phyloP scores from a whole-genome alignment of 2,797 vertebrate genomes.

The Sandelia bainsii region DNA sequence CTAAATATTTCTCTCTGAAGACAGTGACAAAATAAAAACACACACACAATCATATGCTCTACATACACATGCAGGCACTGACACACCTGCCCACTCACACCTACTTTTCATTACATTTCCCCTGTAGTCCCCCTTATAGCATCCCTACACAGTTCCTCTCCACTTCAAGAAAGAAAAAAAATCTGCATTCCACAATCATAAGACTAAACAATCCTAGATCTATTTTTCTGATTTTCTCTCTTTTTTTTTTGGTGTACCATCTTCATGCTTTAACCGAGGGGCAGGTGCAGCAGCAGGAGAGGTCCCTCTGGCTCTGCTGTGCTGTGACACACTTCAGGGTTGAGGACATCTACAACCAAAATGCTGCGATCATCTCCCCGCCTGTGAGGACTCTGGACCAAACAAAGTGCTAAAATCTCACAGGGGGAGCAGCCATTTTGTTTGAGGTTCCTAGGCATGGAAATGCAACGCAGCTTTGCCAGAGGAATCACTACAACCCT shows the following conservation, averaged over 20 bases:
- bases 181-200: slow-evolving; percentile 78
- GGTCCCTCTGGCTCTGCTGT: slow-evolving; percentile 40
- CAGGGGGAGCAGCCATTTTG: slow-evolving; percentile 46
- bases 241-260: slow-evolving; percentile 60
- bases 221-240: slow-evolving; percentile 56
- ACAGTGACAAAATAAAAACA: slow-evolving; percentile 74
- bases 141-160: slow-evolving; percentile 52
- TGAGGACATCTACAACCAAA: slow-evolving; percentile 70
- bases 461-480: slow-evolving; percentile 14
- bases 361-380: slow-evolving; percentile 25
- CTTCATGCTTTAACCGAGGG: slow-evolving; percentile 59
- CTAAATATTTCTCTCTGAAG: slow-evolving; percentile 75
- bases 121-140: slow-evolving; percentile 20
- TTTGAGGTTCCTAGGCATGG: slow-evolving; percentile 15
- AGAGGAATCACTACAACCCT: slow-evolving; percentile 12
- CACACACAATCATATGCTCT: slow-evolving; percentile 6
- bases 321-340: slow-evolving; percentile 33
- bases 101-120: slow-evolving; percentile 26
- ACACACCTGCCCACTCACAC: slow-evolving; percentile 66
- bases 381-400: slow-evolving; percentile 7
- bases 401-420: slow-evolving; percentile 20
- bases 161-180: slow-evolving; percentile 43
- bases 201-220: slow-evolving; percentile 63
- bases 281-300: slow-evolving; percentile 23
- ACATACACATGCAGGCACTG: slow-evolving; percentile 3